Evolutionary conservation across 2,888 invertebrate genomes (phyloP), one percentile per base, ranked within the genome.

Genomic region (Hydrotaea cyrtoneurina): DNA sequence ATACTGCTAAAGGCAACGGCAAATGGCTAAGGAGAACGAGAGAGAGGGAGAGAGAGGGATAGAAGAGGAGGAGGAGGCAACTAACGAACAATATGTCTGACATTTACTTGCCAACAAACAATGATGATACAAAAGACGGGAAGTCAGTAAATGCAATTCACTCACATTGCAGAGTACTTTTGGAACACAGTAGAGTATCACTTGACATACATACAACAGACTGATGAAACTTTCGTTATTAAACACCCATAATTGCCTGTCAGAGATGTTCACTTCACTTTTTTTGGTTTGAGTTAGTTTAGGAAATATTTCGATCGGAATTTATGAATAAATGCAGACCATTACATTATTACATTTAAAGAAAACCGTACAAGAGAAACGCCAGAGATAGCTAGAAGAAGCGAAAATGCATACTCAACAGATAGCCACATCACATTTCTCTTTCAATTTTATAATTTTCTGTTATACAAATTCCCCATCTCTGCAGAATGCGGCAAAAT

Each of bases 11-110:
- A 62, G 66, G 39, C 39, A 62, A 77, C n/a, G 8, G 17, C 17
- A 26, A 59, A 1, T 23, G 26, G 11, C 1, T 8, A 11, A 10
- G 11, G 21, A 21, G 13, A 17, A 5, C 15, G 26, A 23, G 64
- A 64, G 10, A n/a, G 43, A 39, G 64, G 10, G 26, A 26, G 26
- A 21, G 13, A 21, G 13, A 36, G 36, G n/a, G 64, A 64, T n/a
- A n/a, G n/a, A n/a, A n/a, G n/a, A 36, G 64, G 2, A n/a, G 31
- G 36, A 36, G 5, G 36, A 8, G 17, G n/a, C n/a, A n/a, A 66
- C 5, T 73, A 80, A 43, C 71, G 53, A 80, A 78, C 76, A 79
- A 59, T 66, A 81, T 66, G 81, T 81, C 84, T 81, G 72, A 57
- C 78, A 81, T 76, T 81, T 79, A 76, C 75, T 83, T 39, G 50